Evolutionary conservation across 2,888 invertebrate genomes (phyloP).

Genomic region (Mycalesis mineus): DNA sequence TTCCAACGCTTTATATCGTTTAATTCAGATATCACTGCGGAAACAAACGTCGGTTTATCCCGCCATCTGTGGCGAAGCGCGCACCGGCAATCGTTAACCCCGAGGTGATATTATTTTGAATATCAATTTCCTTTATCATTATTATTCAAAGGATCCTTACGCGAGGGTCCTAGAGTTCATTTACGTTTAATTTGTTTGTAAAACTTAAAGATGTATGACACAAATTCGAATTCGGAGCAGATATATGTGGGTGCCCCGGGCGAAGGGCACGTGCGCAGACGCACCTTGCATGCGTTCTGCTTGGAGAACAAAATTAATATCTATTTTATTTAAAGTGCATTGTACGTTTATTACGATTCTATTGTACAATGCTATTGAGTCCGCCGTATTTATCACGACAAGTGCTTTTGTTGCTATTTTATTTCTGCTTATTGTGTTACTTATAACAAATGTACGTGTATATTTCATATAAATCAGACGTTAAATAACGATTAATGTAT

Average conservation of each 20-base stretch:
- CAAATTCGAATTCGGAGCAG: slow-evolving; percentile 72
- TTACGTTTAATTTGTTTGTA: slow-evolving; percentile 52
- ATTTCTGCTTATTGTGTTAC: neutral
- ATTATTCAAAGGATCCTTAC: slow-evolving; percentile 68
- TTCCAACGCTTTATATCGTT: slow-evolving; percentile 75
- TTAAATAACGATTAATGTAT: too few relatives aligned
- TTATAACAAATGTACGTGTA: too few relatives aligned
- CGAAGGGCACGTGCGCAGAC: slow-evolving; percentile 70
- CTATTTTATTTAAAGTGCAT: slow-evolving; percentile 49
- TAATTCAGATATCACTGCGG: slow-evolving; percentile 79
- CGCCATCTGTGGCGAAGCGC: slow-evolving; percentile 75
- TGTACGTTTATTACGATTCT: slow-evolving; percentile 29
- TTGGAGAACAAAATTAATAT: slow-evolving; percentile 54
- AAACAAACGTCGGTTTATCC: slow-evolving; percentile 78
- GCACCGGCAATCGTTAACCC: slow-evolving; percentile 78
- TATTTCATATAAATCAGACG: too few relatives aligned
- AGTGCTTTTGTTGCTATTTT: neutral
- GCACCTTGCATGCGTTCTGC: slow-evolving; percentile 70
- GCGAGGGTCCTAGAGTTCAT: slow-evolving; percentile 63
- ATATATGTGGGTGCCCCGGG: slow-evolving; percentile 64
- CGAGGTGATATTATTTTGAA: slow-evolving; percentile 78
- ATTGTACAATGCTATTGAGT: slow-evolving; percentile 18
- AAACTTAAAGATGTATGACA: slow-evolving; percentile 74
- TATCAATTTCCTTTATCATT: slow-evolving; percentile 72
- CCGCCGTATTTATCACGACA: neutral